Base-by-base conservation (phyloP, 2,888 invertebrate genomes). In the Disparrhopalites patrizii region DNA sequence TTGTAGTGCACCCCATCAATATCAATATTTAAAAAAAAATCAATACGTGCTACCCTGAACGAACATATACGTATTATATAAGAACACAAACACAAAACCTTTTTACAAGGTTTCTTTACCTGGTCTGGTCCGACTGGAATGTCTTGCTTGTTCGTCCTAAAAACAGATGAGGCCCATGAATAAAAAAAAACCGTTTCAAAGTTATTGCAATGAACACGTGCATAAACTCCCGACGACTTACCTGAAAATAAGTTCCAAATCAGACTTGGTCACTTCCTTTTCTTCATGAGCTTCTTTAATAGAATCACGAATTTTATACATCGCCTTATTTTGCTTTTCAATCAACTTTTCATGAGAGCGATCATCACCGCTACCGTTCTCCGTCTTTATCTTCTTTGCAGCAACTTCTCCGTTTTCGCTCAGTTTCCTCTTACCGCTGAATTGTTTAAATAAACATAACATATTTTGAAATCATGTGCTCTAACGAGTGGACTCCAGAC, bases 121-220 rank as follows among this genome's bases (percentile, higher is more conserved):
- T 60, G 4, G 25, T 47, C 13, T 47, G 3, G 3, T 18, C 43
- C 58, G 3, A 78, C 63, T 0, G 88, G 86, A 61, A 90, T 78
- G 43, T 83, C 81, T 78, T 93, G 93, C 0, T 82, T 78, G 78
- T 98, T 98, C 15, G 79, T 77, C 71, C 86, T 83, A 23, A 97
- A 81, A 31, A 97, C n/a, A 50, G 1, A 28, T 18, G 15, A 23
- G 13, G 10, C 8, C 8, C 25, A 23, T 18, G 3, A 20, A 4
- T 51, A 23, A 13, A 15, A n/a, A n/a, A n/a, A n/a, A n/a, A n/a
- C n/a, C n/a, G n/a, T n/a, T n/a, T n/a, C n/a, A n/a, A n/a, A n/a
- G n/a, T n/a, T n/a, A n/a, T n/a, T n/a, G n/a, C 25, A 4, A 13
- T 51, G 5, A 25, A 5, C 5, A 47, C 20, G 5, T 15, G 20